A percentile compares a stretch with the other conserved stretches of the same genome.
Conservation (phyloP, 1,140 invertebrate species). For the Cyrtorhinus lividipennis region DNA sequence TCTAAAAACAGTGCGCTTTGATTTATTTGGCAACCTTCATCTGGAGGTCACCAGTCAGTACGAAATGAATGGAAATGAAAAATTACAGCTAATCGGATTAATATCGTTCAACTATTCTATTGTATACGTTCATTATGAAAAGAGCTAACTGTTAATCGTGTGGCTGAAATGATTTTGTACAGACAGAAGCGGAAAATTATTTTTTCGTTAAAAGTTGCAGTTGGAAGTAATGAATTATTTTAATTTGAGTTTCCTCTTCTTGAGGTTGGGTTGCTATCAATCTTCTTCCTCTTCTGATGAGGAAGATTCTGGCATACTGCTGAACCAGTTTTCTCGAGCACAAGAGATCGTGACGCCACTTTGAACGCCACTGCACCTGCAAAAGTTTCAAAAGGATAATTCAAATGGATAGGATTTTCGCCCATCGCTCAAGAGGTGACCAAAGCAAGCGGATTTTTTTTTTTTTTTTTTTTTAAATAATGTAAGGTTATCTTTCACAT, state of each 20-base stretch:
- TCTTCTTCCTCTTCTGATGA: slow-evolving; percentile 34
- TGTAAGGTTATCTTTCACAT: too few species aligned
- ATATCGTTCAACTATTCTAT: neutral
- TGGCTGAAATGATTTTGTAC: neutral
- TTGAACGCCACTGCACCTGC: slow-evolving; percentile 15
- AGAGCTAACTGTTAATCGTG: neutral
- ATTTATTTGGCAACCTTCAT: too few species aligned
- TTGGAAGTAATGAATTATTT: too few species aligned
- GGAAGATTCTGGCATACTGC: slow-evolving; percentile 42
- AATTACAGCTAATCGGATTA: neutral
- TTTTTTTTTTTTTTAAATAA: too few species aligned
- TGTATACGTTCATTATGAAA: neutral
- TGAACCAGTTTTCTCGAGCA: slow-evolving; percentile 48
- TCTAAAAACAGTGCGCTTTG: too few species aligned
- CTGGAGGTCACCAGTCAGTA: too few species aligned
- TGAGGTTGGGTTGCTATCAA: neutral
- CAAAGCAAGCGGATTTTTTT: too few species aligned
- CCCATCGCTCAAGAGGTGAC: too few species aligned
- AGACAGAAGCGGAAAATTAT: neutral
- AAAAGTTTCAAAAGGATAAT: neutral
- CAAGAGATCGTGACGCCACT: slow-evolving; percentile 27
- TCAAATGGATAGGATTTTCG: neutral
- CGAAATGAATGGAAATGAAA: too few species aligned
- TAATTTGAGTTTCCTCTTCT: neutral
- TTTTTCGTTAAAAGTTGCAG: too few species aligned